These are phyloP conservation scores for Siniperca chuatsi DNA, from an alignment of 2,113 vertebrate genomes.

Conservation along the genomic window DNA sequence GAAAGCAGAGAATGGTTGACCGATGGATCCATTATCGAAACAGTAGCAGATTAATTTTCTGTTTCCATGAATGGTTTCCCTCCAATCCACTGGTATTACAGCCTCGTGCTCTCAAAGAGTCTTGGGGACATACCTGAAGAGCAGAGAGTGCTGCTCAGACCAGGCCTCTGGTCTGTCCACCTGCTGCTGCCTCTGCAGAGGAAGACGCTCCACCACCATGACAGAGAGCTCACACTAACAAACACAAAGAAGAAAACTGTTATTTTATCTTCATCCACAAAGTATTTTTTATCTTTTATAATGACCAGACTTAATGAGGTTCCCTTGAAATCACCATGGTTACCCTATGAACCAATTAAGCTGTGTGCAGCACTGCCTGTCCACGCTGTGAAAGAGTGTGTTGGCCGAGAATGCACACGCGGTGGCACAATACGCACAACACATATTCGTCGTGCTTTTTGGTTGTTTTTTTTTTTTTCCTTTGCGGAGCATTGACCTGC, in stretches of 20 bases:
- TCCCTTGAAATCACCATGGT: constrained; percentile 7
- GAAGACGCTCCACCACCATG: too few relatives aligned
- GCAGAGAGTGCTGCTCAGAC: too few relatives aligned
- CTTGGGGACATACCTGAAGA: too few relatives aligned
- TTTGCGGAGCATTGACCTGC: neutral
- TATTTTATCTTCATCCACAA: too few relatives aligned
- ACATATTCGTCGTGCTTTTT: neutral
- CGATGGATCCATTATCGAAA: too few relatives aligned
- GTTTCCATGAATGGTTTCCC: too few relatives aligned
- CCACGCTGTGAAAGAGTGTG: neutral
- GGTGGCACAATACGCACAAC: constrained; percentile 32
- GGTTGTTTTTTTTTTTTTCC: too few relatives aligned
- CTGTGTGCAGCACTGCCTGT: neutral
- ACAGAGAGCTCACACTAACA: neutral
- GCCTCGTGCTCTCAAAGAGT: too few relatives aligned
- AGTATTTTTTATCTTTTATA: neutral
- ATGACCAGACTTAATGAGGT: neutral
- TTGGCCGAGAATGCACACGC: neutral
- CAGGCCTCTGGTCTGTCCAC: too few relatives aligned
- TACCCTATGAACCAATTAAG: neutral
- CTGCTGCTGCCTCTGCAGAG: neutral
- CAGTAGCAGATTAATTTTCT: too few relatives aligned
- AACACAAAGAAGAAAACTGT: neutral
- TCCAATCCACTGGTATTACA: too few relatives aligned
- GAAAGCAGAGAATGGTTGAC: too few relatives aligned